These are phyloP conservation scores for Gambusia holbrooki DNA, from an alignment of 2,113 vertebrate species.

Conservation along the genomic window DNA sequence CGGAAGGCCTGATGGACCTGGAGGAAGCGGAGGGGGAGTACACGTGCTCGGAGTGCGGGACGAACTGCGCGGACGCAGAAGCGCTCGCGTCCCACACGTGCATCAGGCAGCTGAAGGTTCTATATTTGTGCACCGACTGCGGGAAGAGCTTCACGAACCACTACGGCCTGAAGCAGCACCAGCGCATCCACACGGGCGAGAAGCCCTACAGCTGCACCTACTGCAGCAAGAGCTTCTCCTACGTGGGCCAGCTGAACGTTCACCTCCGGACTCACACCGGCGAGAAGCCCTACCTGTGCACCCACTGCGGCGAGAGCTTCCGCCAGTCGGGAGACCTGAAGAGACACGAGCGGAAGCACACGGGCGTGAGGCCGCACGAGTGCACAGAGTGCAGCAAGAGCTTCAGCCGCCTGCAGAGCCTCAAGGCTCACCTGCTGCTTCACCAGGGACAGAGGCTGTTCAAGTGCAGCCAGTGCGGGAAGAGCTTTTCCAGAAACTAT, in stretches of 20 bases:
- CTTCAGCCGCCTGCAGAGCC: conserved; percentile 83
- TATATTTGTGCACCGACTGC: conserved; percentile 79
- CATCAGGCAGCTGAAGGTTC: conserved; percentile 68
- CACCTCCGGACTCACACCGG: conserved; percentile 82
- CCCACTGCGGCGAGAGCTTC: conserved; percentile 82
- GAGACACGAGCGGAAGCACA: conserved; percentile 82
- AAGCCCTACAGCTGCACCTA: conserved; percentile 76
- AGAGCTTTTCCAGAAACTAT: conserved; percentile 81
- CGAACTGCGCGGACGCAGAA: conserved; percentile 54
- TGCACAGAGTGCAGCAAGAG: conserved; percentile 80
- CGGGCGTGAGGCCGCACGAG: conserved; percentile 75
- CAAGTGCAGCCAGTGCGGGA: conserved; percentile 78
- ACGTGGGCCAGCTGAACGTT: conserved; percentile 79
- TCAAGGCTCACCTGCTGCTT: conserved; percentile 81
- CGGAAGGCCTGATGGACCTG: conserved; percentile 10
- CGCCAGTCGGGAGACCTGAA: conserved; percentile 82
- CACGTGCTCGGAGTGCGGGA: conserved; percentile 68
- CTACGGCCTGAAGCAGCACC: conserved; percentile 79
- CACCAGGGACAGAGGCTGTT: conserved; percentile 80
- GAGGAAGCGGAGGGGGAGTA: conserved; percentile 31
- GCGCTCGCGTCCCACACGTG: conserved; percentile 75
- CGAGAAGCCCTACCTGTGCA: conserved; percentile 82
- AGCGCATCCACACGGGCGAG: conserved; percentile 81
- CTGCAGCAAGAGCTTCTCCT: conserved; percentile 79
- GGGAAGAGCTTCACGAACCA: conserved; percentile 78